Base-by-base conservation (phyloP, 1,140 invertebrate species). In the Gonatopus flavifemur region DNA sequence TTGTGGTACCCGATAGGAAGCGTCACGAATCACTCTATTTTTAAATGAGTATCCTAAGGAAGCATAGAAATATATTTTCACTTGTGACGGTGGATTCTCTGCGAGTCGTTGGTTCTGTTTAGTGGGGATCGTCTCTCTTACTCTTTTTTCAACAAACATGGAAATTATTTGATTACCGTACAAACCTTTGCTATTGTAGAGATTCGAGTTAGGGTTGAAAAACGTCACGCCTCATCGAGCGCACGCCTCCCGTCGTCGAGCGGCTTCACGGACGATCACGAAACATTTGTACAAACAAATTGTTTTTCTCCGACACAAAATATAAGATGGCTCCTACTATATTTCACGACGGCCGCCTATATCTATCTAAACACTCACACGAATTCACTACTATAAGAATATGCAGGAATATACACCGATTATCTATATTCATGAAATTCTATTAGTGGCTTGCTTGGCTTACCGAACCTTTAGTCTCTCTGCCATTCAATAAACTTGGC, bases 241-340 rank as follows among this genome's bases (percentile, higher is more conserved):
- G 72, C 66, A 66, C 65, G 64, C 65, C 61, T 68, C 63, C 59
- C 52, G 57, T 66, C 63, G 56, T 57, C 57, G 52, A 55, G 57
- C 59, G 52, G 64, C 61, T 74, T 76, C 72, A 77, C 74, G 72
- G 67, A 39, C 59, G 61, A 64, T 59, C 66, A 53, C 69, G 66
- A 67, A 63, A 72, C 74, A 75, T 75, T 75, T 75, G 64, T 69
- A 74, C 65, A 63, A 71, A 64, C 71, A 65, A 69, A 71, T 68
- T 78, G 74, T 78, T 78, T 77, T 77, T 77, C 74, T 77, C 69
- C 57, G 73, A 77, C 74, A 72, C 74, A 77, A 77, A 78, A 77
- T 77, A 78, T 77, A 78, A 78, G 76, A 78, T 78, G 76, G 76
- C 75, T 74, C 72, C 73, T 73, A 62, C 67, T 72, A 74, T 74